These are phyloP conservation scores for Xiphorhynchus elegans DNA, from an alignment of 2,113 vertebrate species.

Conservation along the genomic window DNA sequence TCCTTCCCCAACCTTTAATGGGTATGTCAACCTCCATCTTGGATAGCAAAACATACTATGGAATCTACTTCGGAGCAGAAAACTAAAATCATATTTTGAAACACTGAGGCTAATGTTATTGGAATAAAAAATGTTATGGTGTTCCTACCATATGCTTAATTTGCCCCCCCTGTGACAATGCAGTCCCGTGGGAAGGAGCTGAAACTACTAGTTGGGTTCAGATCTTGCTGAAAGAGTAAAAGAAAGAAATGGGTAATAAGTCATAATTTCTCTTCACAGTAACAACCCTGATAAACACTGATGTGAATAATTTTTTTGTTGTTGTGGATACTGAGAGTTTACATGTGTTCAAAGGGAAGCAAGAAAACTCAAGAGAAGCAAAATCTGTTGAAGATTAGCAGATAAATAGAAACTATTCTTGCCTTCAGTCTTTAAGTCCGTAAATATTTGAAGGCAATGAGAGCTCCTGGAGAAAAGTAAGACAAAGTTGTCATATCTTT, in stretches of 20 bases:
- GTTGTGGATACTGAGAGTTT: not conserved
- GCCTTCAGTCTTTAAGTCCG: not conserved
- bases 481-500: not conserved
- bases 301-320: not conserved
- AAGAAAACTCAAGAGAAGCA: not conserved
- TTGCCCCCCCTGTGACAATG: not conserved
- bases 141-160: not conserved
- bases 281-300: not conserved
- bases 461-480: not conserved
- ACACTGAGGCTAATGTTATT: not conserved
- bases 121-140: not conserved
- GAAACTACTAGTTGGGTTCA: not conserved
- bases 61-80: not conserved
- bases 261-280: not conserved
- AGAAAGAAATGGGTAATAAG: not conserved
- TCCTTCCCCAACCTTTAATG: conserved; percentile 6
- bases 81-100: conserved; percentile 6
- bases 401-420: not conserved
- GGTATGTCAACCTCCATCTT: not conserved
- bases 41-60: not conserved
- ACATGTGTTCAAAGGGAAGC: not conserved
- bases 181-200: not conserved
- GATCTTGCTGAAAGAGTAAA: not conserved
- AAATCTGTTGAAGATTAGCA: not conserved
- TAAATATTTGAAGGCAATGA: not conserved